Evolutionary conservation across 2,888 invertebrate species (phyloP).

Genomic region (Tyria jacobaeae): DNA sequence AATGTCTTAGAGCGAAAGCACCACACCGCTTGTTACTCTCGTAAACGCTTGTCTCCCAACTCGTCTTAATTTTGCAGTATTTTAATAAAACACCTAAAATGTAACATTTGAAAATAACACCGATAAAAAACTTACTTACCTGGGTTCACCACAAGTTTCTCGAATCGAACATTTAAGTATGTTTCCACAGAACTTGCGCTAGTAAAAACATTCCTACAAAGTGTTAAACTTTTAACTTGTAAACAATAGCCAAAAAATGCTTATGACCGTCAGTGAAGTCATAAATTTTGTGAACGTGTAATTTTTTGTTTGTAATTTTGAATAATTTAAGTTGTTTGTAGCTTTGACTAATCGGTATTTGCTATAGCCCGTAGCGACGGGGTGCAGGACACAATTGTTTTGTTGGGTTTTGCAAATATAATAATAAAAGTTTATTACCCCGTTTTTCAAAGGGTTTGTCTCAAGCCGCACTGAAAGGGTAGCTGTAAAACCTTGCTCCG

Average conservation of each 20-base stretch:
- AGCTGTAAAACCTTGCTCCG: conserved; percentile 70
- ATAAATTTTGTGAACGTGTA: conserved; percentile 76
- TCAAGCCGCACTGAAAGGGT: conserved; percentile 76
- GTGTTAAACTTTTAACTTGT: conserved; percentile 77
- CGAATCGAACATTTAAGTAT: conserved; percentile 22
- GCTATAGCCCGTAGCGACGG: conserved; percentile 69
- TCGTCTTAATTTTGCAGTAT: conserved; percentile 18
- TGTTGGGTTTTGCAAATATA: conserved; percentile 81
- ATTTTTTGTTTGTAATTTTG: conserved; percentile 74
- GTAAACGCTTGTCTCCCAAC: conserved; percentile 19
- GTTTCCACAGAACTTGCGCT: conserved; percentile 57
- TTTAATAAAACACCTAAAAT: conserved; percentile 10
- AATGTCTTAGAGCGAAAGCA: conserved; percentile 73
- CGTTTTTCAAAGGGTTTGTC: conserved; percentile 84
- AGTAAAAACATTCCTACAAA: conserved; percentile 70
- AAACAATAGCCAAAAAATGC: conserved; percentile 73
- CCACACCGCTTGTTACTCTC: conserved; percentile 32
- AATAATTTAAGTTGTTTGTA: conserved; percentile 70
- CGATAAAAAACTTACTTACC: conserved; percentile 27
- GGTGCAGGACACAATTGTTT: conserved; percentile 75
- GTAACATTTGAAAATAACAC: conserved; percentile 6
- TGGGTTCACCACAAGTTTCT: conserved; percentile 32
- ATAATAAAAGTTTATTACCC: conserved; percentile 85
- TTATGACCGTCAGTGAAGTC: conserved; percentile 67
- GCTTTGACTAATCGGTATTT: conserved; percentile 80